phyloP scores from a whole-genome alignment of 2,888 invertebrate genomes.

The Brenthis daphne region DNA sequence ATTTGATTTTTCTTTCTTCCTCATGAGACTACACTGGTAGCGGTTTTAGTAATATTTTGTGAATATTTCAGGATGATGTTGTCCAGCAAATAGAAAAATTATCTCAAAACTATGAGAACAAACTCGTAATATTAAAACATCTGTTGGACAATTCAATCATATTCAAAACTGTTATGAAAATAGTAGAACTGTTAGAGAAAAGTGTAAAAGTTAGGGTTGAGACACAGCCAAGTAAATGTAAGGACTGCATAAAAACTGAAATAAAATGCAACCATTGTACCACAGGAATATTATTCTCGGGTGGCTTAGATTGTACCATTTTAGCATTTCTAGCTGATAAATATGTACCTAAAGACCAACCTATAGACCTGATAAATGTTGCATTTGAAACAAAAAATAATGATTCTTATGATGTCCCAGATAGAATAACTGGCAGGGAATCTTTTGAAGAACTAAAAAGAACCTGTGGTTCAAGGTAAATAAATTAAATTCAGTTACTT shows the following conservation, averaged over 20 bases:
- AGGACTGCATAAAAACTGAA: slow-evolving; percentile 73
- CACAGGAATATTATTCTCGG: slow-evolving; percentile 95
- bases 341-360: slow-evolving; percentile 83
- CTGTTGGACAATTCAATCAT: slow-evolving; percentile 65
- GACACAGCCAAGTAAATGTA: slow-evolving; percentile 84
- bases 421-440: slow-evolving; percentile 89
- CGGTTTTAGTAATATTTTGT: slow-evolving; percentile 42
- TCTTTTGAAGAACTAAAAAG: slow-evolving; percentile 86
- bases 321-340: slow-evolving; percentile 90
- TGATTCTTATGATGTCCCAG: slow-evolving; percentile 88
- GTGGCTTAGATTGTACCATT: slow-evolving; percentile 97
- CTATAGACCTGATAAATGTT: slow-evolving; percentile 97
- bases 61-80: slow-evolving; percentile 56
- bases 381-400: slow-evolving; percentile 86
- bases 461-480: slow-evolving; percentile 84
- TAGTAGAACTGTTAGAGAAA: slow-evolving; percentile 78
- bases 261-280: slow-evolving; percentile 82
- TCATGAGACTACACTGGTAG: not conserved
- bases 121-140: slow-evolving; percentile 60
- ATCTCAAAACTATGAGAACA: slow-evolving; percentile 49
- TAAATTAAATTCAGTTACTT: not conserved
- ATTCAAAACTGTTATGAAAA: slow-evolving; percentile 62
- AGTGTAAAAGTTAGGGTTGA: slow-evolving; percentile 83
- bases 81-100: slow-evolving; percentile 53
- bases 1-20: not conserved